Conservation (phyloP, 2,888 invertebrate species). For the Pterostichus madidus region DNA sequence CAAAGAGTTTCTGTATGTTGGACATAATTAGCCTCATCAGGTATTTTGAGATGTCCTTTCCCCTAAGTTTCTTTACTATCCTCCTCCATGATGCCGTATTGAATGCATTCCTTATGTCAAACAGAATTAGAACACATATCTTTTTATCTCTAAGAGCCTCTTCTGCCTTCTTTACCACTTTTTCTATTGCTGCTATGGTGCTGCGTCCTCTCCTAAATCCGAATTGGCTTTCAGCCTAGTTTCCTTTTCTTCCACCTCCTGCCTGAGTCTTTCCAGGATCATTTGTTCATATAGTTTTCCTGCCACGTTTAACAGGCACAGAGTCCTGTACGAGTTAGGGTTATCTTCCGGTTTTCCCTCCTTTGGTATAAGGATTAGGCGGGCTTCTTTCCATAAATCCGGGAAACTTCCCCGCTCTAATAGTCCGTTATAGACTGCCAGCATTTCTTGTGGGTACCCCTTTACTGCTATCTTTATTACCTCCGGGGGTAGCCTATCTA, state of each 20-base stretch:
- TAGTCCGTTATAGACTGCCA: conserved; percentile 60
- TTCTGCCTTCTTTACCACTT: background rate
- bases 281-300: conserved; percentile 66
- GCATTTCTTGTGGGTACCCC: conserved; percentile 59
- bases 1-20: conserved; percentile 38
- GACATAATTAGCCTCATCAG: conserved; percentile 36
- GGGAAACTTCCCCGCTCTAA: conserved; percentile 66
- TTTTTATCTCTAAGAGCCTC: background rate
- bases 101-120: too few species aligned
- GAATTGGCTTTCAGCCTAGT: conserved; percentile 58
- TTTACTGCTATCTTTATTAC: conserved; percentile 67
- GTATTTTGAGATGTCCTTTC: too few species aligned
- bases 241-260: conserved; percentile 56
- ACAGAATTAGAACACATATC: conserved; percentile 45
- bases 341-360: conserved; percentile 8
- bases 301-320: conserved; percentile 66
- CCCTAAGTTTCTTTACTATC: too few species aligned
- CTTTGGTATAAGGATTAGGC: conserved; percentile 68
- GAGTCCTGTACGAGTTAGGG: conserved; percentile 59
- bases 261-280: conserved; percentile 53
- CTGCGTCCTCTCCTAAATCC: conserved; percentile 67
- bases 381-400: conserved; percentile 68
- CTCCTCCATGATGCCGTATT: too few species aligned
- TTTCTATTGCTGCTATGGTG: conserved; percentile 59
- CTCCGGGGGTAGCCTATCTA: conserved; percentile 69